Conservation (phyloP, 2,888 invertebrate species). For the Apomyelois bistriatella region DNA sequence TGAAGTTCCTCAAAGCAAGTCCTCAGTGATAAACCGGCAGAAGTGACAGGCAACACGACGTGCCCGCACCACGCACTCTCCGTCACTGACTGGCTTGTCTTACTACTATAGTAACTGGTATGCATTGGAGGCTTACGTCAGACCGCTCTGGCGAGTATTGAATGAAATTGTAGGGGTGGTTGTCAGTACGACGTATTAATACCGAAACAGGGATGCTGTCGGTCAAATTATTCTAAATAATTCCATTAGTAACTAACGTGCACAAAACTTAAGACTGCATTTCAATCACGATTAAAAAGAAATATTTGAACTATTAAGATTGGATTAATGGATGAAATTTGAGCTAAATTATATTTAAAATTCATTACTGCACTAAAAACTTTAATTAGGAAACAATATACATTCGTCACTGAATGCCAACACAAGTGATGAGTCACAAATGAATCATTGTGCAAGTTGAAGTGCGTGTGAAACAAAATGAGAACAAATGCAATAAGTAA, state of each 20-base stretch:
- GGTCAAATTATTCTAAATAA: neutral
- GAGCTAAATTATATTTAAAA: too few species aligned
- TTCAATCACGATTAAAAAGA: too few species aligned
- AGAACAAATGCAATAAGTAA: neutral
- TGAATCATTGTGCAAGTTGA: constrained; percentile 9
- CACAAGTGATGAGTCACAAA: constrained; percentile 3
- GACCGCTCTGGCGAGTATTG: constrained; percentile 54
- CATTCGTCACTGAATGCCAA: constrained; percentile 7
- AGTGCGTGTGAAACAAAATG: constrained; percentile 5
- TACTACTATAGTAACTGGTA: constrained; percentile 42
- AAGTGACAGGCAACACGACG: constrained; percentile 38
- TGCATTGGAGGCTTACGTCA: constrained; percentile 69
- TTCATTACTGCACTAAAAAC: too few species aligned
- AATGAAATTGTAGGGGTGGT: constrained; percentile 48
- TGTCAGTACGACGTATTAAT: constrained; percentile 7
- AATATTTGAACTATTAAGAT: too few species aligned
- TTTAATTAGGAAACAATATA: neutral
- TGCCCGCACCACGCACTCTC: constrained; percentile 47
- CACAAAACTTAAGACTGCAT: too few species aligned
- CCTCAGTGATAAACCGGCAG: constrained; percentile 27
- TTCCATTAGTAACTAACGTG: too few species aligned
- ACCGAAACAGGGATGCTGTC: neutral
- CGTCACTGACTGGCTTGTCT: constrained; percentile 50
- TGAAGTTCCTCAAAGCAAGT: constrained; percentile 32
- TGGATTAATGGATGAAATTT: too few species aligned